A percentile compares a stretch with the other conserved stretches of the same genome.
Conservation (phyloP, 2,888 invertebrate species). For the Magallana nippona region DNA sequence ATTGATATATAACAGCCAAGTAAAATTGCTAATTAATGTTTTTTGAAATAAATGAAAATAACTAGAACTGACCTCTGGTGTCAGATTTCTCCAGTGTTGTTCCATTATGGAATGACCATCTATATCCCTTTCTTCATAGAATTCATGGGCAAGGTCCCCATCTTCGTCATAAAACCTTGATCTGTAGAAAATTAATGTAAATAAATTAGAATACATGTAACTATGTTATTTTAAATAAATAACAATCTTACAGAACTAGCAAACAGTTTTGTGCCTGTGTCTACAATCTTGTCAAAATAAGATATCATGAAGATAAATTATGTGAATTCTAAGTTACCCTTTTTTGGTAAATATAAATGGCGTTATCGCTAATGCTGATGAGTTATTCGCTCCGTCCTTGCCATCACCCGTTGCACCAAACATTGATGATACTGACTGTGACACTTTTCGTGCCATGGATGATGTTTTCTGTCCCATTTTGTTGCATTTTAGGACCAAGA, state of each 20-base stretch:
- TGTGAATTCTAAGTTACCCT: conserved; percentile 63
- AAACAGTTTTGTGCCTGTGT: too few relatives aligned
- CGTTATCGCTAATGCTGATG: conserved; percentile 61
- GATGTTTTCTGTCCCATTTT: conserved; percentile 73
- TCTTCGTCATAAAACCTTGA: conserved; percentile 83
- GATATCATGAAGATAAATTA: not conserved
- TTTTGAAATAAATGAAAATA: too few relatives aligned
- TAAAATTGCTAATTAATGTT: too few relatives aligned
- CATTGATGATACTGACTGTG: conserved; percentile 67
- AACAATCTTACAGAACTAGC: too few relatives aligned
- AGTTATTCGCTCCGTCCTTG: conserved; percentile 7
- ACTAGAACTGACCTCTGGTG: conserved; percentile 77
- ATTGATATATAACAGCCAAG: too few relatives aligned
- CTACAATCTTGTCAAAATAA: too few relatives aligned
- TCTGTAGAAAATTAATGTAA: conserved; percentile 73
- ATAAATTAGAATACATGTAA: too few relatives aligned
- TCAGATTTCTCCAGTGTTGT: conserved; percentile 73
- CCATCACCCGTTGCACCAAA: conserved; percentile 53
- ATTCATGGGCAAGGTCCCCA: conserved; percentile 83
- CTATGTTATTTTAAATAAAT: too few relatives aligned
- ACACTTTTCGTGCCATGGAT: conserved; percentile 64
- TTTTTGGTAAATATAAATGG: conserved; percentile 75
- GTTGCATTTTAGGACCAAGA: conserved; percentile 31
- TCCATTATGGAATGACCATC: conserved; percentile 63
- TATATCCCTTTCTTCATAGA: conserved; percentile 81